A percentile compares a stretch with the other conserved stretches of the same genome.
phyloP scores from a whole-genome alignment of 2,113 vertebrate genomes.

The Oryzias melastigma region DNA sequence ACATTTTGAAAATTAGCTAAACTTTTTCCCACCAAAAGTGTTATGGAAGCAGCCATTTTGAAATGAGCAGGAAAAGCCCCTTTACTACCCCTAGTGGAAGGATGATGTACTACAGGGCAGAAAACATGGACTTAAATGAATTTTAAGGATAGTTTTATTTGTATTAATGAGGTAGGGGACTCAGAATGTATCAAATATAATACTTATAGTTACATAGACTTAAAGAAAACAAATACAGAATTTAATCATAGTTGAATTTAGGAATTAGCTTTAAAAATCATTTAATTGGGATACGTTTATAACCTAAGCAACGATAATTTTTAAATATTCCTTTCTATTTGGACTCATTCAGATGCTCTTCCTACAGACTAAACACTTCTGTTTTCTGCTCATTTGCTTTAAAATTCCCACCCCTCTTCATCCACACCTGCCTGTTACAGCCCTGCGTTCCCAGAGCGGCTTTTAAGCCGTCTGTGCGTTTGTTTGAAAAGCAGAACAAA shows the following conservation, averaged over 20 bases:
- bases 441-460: conserved; percentile 36
- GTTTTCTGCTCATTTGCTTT: not conserved
- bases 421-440: conserved; percentile 8
- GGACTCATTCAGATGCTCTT: not conserved
- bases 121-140: too few relatives aligned
- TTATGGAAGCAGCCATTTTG: too few relatives aligned
- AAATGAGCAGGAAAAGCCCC: too few relatives aligned
- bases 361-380: not conserved
- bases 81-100: too few relatives aligned
- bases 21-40: too few relatives aligned
- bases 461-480: conserved; percentile 19
- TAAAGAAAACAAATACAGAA: conserved; percentile 45
- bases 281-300: conserved; percentile 29
- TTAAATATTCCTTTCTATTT: not conserved
- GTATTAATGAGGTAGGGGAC: too few relatives aligned
- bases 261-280: conserved; percentile 24
- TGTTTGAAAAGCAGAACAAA: conserved; percentile 38
- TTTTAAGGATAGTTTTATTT: too few relatives aligned
- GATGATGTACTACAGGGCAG: too few relatives aligned
- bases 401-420: conserved; percentile 11
- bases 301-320: conserved; percentile 10
- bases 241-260: conserved; percentile 22
- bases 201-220: not conserved
- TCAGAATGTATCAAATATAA: too few relatives aligned
- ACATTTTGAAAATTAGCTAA: too few relatives aligned